Conservation (phyloP, 2,888 invertebrate species). For the Eupithecia dodoneata region DNA sequence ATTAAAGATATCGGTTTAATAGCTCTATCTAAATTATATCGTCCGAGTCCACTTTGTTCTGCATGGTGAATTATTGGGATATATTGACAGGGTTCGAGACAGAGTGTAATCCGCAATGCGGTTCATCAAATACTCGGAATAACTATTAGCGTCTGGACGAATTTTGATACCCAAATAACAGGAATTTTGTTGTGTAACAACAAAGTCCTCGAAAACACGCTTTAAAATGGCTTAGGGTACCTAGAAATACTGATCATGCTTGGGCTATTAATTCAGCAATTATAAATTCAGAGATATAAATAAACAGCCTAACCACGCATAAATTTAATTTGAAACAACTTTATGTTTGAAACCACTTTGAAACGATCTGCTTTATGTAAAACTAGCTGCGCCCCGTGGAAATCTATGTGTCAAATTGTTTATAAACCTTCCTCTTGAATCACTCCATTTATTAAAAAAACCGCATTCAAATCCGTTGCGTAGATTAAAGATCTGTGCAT, state of each 20-base stretch:
- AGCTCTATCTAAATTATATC: constrained; percentile 54
- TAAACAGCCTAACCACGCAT: background rate
- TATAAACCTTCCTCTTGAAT: too few relatives aligned
- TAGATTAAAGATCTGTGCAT: too few relatives aligned
- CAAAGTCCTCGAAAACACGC: background rate
- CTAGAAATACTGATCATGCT: background rate
- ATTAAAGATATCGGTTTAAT: constrained; percentile 25
- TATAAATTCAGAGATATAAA: background rate
- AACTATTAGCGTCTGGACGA: constrained; percentile 12
- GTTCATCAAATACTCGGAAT: constrained; percentile 36
- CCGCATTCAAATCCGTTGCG: too few relatives aligned
- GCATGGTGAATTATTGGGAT: constrained; percentile 65
- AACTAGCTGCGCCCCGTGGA: too few relatives aligned
- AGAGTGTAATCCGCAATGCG: constrained; percentile 55
- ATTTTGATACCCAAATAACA: background rate
- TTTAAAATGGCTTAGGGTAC: background rate
- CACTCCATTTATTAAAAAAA: too few relatives aligned
- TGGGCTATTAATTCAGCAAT: background rate
- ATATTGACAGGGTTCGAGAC: constrained; percentile 56
- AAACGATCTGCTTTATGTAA: background rate
- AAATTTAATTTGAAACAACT: background rate
- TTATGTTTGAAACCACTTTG: too few relatives aligned
- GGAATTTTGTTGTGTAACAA: background rate
- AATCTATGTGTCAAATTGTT: too few relatives aligned
- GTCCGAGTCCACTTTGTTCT: constrained; percentile 54